These are phyloP conservation scores for Notodonta dromedarius DNA, from an alignment of 2,888 invertebrate genomes.

Conservation along the genomic window DNA sequence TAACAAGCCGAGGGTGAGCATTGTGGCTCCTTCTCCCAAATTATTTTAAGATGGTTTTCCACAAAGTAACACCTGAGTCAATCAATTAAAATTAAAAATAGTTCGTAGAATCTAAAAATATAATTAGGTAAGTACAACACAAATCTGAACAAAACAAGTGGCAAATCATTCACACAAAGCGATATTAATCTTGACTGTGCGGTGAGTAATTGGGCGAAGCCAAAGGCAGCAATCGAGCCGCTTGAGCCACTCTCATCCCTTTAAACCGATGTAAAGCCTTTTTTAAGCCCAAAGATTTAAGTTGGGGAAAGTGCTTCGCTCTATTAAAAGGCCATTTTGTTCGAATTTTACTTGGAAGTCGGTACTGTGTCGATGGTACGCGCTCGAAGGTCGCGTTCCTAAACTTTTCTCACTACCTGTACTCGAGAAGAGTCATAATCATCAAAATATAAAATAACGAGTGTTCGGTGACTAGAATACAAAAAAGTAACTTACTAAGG, in stretches of 20 bases:
- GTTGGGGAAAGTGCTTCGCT: conserved; percentile 81
- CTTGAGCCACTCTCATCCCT: conserved; percentile 78
- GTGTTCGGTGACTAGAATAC: background rate
- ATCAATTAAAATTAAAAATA: too few relatives aligned
- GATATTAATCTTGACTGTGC: conserved; percentile 71
- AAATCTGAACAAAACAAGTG: background rate
- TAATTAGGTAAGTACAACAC: too few relatives aligned
- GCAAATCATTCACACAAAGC: conserved; percentile 46
- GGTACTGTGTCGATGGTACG: conserved; percentile 35
- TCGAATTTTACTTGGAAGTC: conserved; percentile 59
- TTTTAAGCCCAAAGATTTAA: conserved; percentile 83
- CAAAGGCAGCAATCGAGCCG: conserved; percentile 76
- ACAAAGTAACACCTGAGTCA: too few relatives aligned
- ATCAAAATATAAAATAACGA: conserved; percentile 7
- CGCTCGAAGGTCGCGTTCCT: conserved; percentile 28
- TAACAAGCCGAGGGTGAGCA: too few relatives aligned
- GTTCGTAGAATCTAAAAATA: too few relatives aligned
- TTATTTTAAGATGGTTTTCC: too few relatives aligned
- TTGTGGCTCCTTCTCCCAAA: too few relatives aligned
- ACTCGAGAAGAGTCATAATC: conserved; percentile 12
- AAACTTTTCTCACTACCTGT: conserved; percentile 22
- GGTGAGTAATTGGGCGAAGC: conserved; percentile 79
- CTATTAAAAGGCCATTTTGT: conserved; percentile 80
- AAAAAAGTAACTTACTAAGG: background rate
- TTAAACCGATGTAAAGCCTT: conserved; percentile 83